Evolutionary conservation across 2,113 vertebrate genomes (phyloP), one percentile per base, ranked within the genome.

Genomic region (Sinocyclocheilus grahami): DNA sequence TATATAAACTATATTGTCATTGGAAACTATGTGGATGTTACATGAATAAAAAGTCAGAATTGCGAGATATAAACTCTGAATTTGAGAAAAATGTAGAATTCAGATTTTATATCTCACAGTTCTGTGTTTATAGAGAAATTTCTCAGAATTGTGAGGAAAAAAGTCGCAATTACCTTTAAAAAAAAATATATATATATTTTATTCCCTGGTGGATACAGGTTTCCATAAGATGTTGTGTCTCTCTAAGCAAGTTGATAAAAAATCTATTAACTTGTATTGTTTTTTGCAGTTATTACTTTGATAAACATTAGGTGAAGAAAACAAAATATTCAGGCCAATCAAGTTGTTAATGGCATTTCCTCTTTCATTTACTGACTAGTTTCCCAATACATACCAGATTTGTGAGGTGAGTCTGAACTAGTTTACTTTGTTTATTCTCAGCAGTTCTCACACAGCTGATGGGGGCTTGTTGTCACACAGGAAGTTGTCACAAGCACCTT

Each of bases 341-440:
- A 14, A 58, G 77, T 79, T 58, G 76, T n/a, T 77, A 51, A 77
- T 33, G 48, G 20, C 11, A 37, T 60, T 79, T 79, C 11, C 53
- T 20, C 22, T 33, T n/a, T 37, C 33, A 2, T 33, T 22, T 4
- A 4, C 14, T 2, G 33, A 18, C 14, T 20, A 39, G 8, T 79
- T 48, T 76, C 13, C 12, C 42, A 20, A 6, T 75, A 37, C 76
- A 60, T 39, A 4, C 39, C 20, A n/a, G 71, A 74, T 72, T 72
- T 78, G 27, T 60, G 77, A 58, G 37, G 20, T 74, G 63, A 48
- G 39, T 27, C 13, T 27, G 74, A 74, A 53, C n/a, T 46, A 74
- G 37, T 42, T 74, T 46, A 6, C 3, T 77, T 20, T 39, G 51
- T 58, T 33, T 22, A 58, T 58, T 58, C 18, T 55, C 51, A 51